phyloP scores from a whole-genome alignment of 2,888 invertebrate species.

The Drosophila parthenogenetica region DNA sequence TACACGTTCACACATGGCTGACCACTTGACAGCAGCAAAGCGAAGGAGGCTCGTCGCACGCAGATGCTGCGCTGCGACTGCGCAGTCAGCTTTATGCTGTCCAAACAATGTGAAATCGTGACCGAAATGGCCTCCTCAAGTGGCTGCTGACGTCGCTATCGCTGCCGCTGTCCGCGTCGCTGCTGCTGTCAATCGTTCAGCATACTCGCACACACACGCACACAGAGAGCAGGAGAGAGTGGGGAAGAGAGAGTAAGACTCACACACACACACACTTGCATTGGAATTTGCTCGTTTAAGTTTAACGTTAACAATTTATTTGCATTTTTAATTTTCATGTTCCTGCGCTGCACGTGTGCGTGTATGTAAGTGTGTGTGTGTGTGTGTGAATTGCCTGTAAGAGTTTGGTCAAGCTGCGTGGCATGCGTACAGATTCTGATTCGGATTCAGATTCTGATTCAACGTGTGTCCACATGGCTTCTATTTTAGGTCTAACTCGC shows the following conservation, averaged over 20 bases:
- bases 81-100: slow-evolving; percentile 45
- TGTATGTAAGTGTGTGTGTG: slow-evolving; percentile 9
- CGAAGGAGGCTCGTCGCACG: slow-evolving; percentile 71
- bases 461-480: slow-evolving; percentile 51
- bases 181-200: slow-evolving; percentile 35
- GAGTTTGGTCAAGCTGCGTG: slow-evolving; percentile 58
- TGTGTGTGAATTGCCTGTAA: slow-evolving; percentile 30
- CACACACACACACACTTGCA: slow-evolving; percentile 11
- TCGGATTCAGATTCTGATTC: slow-evolving; percentile 31
- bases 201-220: slow-evolving; percentile 11
- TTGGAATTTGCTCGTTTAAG: slow-evolving; percentile 75
- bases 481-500: slow-evolving; percentile 80
- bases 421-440: slow-evolving; percentile 31
- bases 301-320: slow-evolving; percentile 79
- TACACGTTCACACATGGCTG: slow-evolving; percentile 15
- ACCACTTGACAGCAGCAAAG: slow-evolving; percentile 56
- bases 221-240: neutral
- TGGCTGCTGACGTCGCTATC: slow-evolving; percentile 36
- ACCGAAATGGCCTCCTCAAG: slow-evolving; percentile 77
- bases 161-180: slow-evolving; percentile 6
- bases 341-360: slow-evolving; percentile 22
- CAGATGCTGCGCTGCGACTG: slow-evolving; percentile 56
- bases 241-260: neutral
- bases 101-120: slow-evolving; percentile 72
- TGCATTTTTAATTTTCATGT: slow-evolving; percentile 81